These are phyloP conservation scores for Philereme vetulata DNA, from an alignment of 2,888 invertebrate species.

Conservation along the genomic window DNA sequence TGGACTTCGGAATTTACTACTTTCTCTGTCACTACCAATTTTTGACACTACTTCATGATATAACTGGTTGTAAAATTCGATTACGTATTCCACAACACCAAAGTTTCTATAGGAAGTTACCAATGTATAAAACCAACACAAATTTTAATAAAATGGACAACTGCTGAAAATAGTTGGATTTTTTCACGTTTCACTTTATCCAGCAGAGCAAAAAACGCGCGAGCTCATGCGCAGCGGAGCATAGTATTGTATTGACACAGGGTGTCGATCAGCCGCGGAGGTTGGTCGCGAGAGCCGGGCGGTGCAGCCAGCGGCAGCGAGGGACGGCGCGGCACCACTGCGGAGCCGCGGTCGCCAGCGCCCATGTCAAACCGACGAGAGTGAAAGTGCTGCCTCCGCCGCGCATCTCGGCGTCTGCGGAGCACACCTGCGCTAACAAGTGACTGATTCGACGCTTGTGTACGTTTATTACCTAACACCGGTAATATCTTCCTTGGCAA, in stretches of 20 bases:
- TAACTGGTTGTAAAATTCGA: constrained; percentile 32
- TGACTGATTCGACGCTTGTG: constrained; percentile 53
- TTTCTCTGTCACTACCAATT: constrained; percentile 61
- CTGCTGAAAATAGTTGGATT: constrained; percentile 58
- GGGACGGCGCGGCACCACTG: constrained; percentile 74
- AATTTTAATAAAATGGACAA: constrained; percentile 35
- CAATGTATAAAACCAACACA: constrained; percentile 7
- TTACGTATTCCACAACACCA: constrained; percentile 12
- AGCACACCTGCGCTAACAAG: constrained; percentile 66
- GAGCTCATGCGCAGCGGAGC: constrained; percentile 63
- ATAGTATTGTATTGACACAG: constrained; percentile 65
- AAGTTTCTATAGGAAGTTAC: constrained; percentile 8
- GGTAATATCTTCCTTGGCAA: constrained; percentile 47
- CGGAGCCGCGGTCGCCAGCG: constrained; percentile 43
- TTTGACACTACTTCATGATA: constrained; percentile 44
- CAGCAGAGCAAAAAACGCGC: constrained; percentile 61
- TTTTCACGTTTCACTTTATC: constrained; percentile 68
- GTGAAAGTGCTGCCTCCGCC: constrained; percentile 77
- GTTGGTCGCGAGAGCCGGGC: constrained; percentile 25
- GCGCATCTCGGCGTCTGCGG: constrained; percentile 62
- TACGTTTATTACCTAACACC: constrained; percentile 50
- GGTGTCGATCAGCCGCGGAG: constrained; percentile 56
- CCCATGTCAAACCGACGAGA: constrained; percentile 64
- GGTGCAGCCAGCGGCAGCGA: constrained; percentile 63
- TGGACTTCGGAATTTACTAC: constrained; percentile 56